phyloP scores from a whole-genome alignment of 2,888 invertebrate genomes.

The Bruchidius siliquastri region DNA sequence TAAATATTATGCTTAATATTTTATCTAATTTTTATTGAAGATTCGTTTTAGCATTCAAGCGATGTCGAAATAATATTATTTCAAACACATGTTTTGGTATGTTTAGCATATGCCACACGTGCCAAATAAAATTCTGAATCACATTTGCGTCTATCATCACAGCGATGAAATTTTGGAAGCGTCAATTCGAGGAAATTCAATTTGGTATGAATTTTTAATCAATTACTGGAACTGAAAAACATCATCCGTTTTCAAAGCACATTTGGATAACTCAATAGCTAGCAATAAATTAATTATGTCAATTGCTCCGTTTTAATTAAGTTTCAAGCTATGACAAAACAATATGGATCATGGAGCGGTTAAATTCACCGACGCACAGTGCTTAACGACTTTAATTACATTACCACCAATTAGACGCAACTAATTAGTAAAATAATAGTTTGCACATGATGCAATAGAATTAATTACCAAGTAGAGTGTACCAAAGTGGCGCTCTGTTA shows the following conservation, averaged over 20 bases:
- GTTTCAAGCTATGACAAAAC: background rate
- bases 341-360: background rate
- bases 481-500: background rate
- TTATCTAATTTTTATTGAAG: too few relatives aligned
- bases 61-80: too few relatives aligned
- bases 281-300: background rate
- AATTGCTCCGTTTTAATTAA: background rate
- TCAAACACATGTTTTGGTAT: too few relatives aligned
- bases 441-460: background rate
- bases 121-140: too few relatives aligned
- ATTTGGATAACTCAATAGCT: background rate
- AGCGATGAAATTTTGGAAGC: background rate
- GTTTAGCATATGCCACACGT: too few relatives aligned
- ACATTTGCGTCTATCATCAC: too few relatives aligned
- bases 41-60: too few relatives aligned
- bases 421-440: background rate
- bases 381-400: background rate
- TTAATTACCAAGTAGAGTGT: background rate
- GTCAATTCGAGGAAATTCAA: background rate
- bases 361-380: background rate
- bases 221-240: background rate
- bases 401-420: background rate
- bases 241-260: background rate
- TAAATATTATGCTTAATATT: too few relatives aligned
- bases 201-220: background rate